Base-by-base conservation (phyloP, 2,113 vertebrate genomes). In the Clinocottus analis region DNA sequence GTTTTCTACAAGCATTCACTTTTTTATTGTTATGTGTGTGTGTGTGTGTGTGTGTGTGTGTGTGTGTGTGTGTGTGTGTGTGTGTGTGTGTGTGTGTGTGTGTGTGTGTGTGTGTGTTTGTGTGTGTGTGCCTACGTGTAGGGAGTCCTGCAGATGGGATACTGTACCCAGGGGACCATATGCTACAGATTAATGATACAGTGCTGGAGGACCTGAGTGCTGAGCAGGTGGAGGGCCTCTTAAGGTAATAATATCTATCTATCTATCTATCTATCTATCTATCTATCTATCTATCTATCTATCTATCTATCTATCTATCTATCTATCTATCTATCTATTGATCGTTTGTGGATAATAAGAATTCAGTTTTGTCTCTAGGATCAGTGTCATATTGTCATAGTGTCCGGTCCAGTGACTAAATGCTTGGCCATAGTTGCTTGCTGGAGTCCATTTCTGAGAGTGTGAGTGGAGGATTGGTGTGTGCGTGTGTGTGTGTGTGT, bases 111-210 rank as follows among this genome's bases (percentile, higher is more conserved):
- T 29, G 31, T 80, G 63, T 51, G 45, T 73, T 41, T 69, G 64
- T 66, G 55, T 84, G 55, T 47, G 27, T 72, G 33, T 78, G 45
- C 33, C 23, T 80, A 69, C 68, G 41, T 73, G 67, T 72, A 99
- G 98, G 97, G 76, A 95, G 98, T 85, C 95, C 96, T 0, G 97
- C 97, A 3, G 96, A 99, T 0, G 97, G 98, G 79, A 97, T 97
- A 82, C 95, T 99, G 74, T 95, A 93, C 90, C 96, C 95, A 0
- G 97, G 97, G 0, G 98, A 99, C 88, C 98, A 97, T 77, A 93
- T 99, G 56, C 84, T 98, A 75, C 93, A 87, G 64, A 96, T 99
- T 83, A 98, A 99, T 90, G 94, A 96, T 2, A 93, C 88, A 8
- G 39, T 72, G 0, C 87, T 96, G 25, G 96, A 96, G 2, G 93